A percentile compares a stretch with the other conserved stretches of the same genome.
Evolutionary conservation across 2,888 invertebrate genomes (phyloP).

Genomic region (Himalopsyche anomala): DNA sequence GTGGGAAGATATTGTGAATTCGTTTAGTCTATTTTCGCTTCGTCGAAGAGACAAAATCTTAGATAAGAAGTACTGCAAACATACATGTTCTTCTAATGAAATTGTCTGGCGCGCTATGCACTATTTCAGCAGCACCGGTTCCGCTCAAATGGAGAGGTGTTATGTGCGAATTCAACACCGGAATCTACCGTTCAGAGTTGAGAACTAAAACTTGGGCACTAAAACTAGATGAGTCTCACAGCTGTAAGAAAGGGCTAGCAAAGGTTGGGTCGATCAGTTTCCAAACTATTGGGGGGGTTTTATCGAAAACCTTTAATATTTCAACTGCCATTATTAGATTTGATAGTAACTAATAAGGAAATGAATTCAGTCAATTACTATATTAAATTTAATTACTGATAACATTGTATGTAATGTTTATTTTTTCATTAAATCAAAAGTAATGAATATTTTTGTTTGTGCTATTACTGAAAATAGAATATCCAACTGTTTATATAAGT

Average conservation of each 20-base stretch:
- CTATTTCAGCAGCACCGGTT: constrained; percentile 26
- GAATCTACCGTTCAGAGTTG: constrained; percentile 24
- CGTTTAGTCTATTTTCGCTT: not conserved
- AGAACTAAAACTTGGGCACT: constrained; percentile 19
- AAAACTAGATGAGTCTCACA: constrained; percentile 27
- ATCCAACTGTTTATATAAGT: too few relatives aligned
- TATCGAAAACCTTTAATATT: not conserved
- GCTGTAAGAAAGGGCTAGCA: constrained; percentile 1
- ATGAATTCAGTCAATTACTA: too few relatives aligned
- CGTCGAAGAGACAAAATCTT: constrained; percentile 17
- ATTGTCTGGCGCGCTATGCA: constrained; percentile 21
- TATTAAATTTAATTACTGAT: too few relatives aligned
- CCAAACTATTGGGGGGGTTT: not conserved
- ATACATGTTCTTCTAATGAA: constrained; percentile 25
- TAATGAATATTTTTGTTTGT: too few relatives aligned
- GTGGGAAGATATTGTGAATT: too few relatives aligned
- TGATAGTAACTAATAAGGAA: too few relatives aligned
- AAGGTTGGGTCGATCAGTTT: constrained; percentile 12
- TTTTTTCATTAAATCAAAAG: too few relatives aligned
- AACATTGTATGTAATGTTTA: too few relatives aligned
- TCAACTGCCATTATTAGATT: too few relatives aligned
- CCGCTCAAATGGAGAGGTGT: constrained; percentile 30
- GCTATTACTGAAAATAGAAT: too few relatives aligned
- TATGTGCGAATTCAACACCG: constrained; percentile 23
- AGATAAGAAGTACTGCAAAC: constrained; percentile 2